Base-by-base conservation (phyloP, 2,888 invertebrate species). In the Tholera decimalis region DNA sequence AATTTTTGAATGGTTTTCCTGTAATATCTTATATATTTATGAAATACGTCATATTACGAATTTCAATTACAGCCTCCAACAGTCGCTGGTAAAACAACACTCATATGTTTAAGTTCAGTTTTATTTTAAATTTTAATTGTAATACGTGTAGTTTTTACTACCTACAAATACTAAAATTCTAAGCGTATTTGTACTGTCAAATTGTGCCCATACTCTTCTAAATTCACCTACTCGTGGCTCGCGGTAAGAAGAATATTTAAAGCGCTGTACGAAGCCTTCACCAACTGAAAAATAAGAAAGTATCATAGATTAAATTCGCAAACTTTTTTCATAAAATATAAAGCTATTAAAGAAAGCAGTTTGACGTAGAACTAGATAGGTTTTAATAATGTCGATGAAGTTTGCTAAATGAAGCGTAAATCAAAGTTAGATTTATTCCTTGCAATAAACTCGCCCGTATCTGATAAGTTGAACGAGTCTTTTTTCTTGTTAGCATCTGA, bases 251-350 rank as follows among this genome's bases (percentile, higher is more conserved):
- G 79, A 41, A 94, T 85, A 22, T 94, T 93, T 0, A 95, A 83
- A 24, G 93, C 94, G 64, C 92, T 93, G 82, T 95, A 94, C 1
- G 94, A 93, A 5, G 92, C 86, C 80, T 94, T 94, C 83, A 95
- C 90, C 83, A 94, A 82, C 95, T 94, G 91, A 46, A 92, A 93
- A 76, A 80, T 55, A 76, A 77, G 59, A 77, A 56, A 71, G 15
- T 22, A 28, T 18, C 15, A 50, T 9, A 44, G 8, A 51, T 57
- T 54, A 54, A 53, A 39, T 37, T 24, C 28, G 18, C 6, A 18
- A 54, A 63, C 37, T 55, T 73, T 55, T 59, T 71, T 73, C 62
- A 53, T 73, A 49, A 65, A 56, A 70, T 28, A 28, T 51, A 37
- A 69, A 28, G 22, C 37, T 58, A 24, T 28, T 20, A 20, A n/a